phyloP scores from a whole-genome alignment of 2,113 vertebrate genomes.

The Taxidea taxus region DNA sequence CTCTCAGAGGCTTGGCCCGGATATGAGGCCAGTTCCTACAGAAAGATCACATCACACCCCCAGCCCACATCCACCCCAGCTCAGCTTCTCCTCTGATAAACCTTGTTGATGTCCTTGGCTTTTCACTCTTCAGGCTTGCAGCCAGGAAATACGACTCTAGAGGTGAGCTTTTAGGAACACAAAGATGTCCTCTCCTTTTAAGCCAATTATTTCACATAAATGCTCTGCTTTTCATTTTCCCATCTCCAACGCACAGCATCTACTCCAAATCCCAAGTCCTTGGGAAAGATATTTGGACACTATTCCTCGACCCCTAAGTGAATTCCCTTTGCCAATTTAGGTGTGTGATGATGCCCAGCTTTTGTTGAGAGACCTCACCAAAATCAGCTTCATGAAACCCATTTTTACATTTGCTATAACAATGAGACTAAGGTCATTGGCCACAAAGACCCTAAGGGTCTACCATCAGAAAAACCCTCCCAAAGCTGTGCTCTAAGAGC shows the following conservation, averaged over 20 bases:
- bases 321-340: background rate
- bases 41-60: background rate
- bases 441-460: background rate
- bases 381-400: background rate
- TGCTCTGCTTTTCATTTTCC: background rate
- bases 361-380: background rate
- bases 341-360: background rate
- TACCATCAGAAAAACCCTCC: background rate
- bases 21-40: background rate
- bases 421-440: background rate
- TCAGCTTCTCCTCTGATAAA: constrained; percentile 18
- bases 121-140: background rate
- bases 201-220: background rate
- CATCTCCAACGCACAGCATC: background rate
- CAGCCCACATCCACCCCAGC: background rate
- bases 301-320: background rate
- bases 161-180: background rate
- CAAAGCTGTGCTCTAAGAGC: background rate
- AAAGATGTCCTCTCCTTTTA: background rate
- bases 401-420: background rate
- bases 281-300: background rate
- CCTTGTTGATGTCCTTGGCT: background rate
- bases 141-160: background rate
- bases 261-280: background rate
- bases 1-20: background rate